Evolutionary conservation across 2,888 invertebrate genomes (phyloP), one percentile per base, ranked within the genome.

Genomic region (Meganola albula): DNA sequence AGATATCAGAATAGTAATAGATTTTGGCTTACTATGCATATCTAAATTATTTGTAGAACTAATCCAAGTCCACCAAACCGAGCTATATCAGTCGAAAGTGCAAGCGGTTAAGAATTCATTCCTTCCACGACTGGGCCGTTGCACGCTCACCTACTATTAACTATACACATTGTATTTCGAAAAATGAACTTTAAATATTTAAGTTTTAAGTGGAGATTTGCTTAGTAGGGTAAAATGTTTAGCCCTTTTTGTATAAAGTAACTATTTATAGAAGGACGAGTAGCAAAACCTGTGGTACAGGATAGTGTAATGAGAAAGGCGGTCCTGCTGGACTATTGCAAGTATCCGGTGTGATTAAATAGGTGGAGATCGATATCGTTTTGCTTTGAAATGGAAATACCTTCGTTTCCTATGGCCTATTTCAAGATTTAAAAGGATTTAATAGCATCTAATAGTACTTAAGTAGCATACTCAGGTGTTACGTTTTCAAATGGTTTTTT

Each of bases 221-320:
- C 29, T 33, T 48, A 31, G 16, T 16, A 9, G 3, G 20, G 11
- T 8, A 9, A 33, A 31, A 26, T 35, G 39, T 37, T 57, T 45
- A 34, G 61, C 32, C 45, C 40, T 58, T 71, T 48, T 39, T 47
- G 33, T 40, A 11, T 23, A 34, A 40, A 41, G 50, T 42, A 40
- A 71, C 75, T 82, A 82, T 80, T 79, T 76, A 77, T 79, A 82
- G 79, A 70, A 64, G 61, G 64, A 70, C 68, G 58, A 69, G 74
- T 69, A 74, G 75, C 64, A 67, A 78, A 78, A 80, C 80, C 72
- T 74, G 80, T 72, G 67, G 55, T 58, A 67, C 75, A 66, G 74
- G 78, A 69, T 78, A 66, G 62, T 64, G 49, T 20, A 73, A 78
- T 71, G 55, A 72, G 64, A 58, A 55, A 68, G 61, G 64, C 62